Evolutionary conservation across 1,140 invertebrate genomes (phyloP).

Genomic region (Stegodyphus dumicola): DNA sequence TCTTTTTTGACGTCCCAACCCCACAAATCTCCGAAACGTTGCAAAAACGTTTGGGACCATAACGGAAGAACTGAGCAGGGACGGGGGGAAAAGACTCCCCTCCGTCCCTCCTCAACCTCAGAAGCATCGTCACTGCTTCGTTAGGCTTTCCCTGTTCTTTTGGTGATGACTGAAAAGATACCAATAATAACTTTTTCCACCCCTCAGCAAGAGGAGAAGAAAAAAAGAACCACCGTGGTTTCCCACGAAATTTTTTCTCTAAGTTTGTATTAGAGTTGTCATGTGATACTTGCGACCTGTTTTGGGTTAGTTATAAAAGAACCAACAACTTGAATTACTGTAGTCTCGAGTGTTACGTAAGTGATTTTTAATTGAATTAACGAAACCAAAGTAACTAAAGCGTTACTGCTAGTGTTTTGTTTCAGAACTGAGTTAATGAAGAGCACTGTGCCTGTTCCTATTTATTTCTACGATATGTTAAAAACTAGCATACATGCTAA

Average conservation of each 20-base stretch:
- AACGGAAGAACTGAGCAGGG: neutral
- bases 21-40: too few species aligned
- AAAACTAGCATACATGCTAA: too few species aligned
- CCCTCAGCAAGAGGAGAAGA: neutral
- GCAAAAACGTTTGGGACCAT: neutral
- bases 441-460: too few species aligned
- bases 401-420: too few species aligned
- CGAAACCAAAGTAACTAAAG: neutral
- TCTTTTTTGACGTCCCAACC: too few species aligned
- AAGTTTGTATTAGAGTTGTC: constrained; percentile 12
- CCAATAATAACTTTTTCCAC: constrained; percentile 43
- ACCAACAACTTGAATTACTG: neutral
- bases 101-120: neutral
- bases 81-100: neutral
- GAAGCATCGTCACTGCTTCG: constrained; percentile 4
- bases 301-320: neutral
- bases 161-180: constrained; percentile 43
- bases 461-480: too few species aligned
- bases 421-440: too few species aligned
- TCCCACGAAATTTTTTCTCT: constrained; percentile 10
- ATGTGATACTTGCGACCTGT: neutral
- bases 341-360: too few species aligned
- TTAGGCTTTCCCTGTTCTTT: constrained; percentile 3
- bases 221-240: constrained; percentile 16
- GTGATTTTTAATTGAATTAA: neutral